Evolutionary conservation across 92 coral and sea anemone species (phyloP), one percentile per base, ranked within the genome.

Genomic region (Heliopora coerulea): DNA sequence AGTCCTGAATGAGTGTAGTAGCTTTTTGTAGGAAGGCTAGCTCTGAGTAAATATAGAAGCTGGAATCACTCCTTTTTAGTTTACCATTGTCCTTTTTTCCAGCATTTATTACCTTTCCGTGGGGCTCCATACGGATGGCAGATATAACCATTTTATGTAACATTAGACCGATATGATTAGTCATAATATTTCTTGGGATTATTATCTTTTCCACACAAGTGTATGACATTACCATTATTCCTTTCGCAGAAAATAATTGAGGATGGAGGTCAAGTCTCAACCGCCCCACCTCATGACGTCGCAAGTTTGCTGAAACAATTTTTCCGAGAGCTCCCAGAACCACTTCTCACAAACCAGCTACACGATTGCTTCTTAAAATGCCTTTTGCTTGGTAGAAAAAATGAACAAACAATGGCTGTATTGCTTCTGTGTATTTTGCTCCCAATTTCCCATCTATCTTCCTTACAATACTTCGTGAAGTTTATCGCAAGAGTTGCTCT

Each of bases 291-390:
- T 17, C 98, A 93, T 39, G 98, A 93, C 74, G 97, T 93, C 17
- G 96, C 98, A 57, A 89, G 98, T 78, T 72, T 93, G 81, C 39
- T 93, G 41, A 93, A 93, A 46, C 98, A 90, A 85, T 93, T 93
- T 79, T 93, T 93, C 41, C 91, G 98, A 9, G 89, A 88, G 57
- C 84, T 93, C 8, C 98, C 96, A 29, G 97, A 93, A 50, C 96
- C 98, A 31, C 83, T 93, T 11, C 85, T 93, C 35, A 93, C 98
- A 24, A 90, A 79, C 68, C 88, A 79, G 26, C 86, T 87, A 31
- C 96, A 91, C 73, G 96, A 93, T 54, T 80, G 89, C 72, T 90
- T 93, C 49, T 61, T 86, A 18, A 93, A 93, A 65, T 65, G 86
- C 18, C 89, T 85, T 52, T 87, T 86, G 54, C 83, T 88, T 25